These are phyloP conservation scores for Cybosia mesomella DNA, from an alignment of 2,888 invertebrate species.

Conservation along the genomic window DNA sequence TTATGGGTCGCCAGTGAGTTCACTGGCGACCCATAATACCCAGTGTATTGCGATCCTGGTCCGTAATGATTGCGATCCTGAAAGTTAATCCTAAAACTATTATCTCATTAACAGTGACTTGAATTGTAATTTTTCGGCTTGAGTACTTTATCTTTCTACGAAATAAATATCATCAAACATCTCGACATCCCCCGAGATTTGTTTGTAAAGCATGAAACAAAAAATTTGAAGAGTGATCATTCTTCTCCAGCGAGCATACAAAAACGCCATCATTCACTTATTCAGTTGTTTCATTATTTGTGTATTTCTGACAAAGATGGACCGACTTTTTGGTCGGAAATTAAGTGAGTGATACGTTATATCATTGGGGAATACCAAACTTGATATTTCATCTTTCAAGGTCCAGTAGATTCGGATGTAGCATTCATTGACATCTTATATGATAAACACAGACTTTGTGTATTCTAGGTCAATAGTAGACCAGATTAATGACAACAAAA, in stretches of 20 bases:
- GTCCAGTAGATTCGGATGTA: background rate
- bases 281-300: conserved; percentile 29
- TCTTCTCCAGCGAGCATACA: conserved; percentile 16
- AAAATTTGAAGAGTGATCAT: conserved; percentile 22
- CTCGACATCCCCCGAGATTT: background rate
- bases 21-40: too few species aligned
- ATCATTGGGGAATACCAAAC: background rate
- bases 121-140: background rate
- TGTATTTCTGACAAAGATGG: conserved; percentile 35
- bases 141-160: background rate
- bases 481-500: too few species aligned
- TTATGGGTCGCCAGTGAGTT: too few species aligned
- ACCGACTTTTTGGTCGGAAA: conserved; percentile 21
- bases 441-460: background rate
- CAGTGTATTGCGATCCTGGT: too few species aligned
- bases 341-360: conserved; percentile 30
- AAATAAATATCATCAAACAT: background rate
- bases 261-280: conserved; percentile 37
- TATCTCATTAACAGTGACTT: background rate
- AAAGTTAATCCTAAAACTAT: too few species aligned
- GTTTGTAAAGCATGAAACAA: conserved; percentile 21
- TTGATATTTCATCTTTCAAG: conserved; percentile 3
- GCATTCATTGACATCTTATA: background rate
- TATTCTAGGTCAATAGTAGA: background rate
- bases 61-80: background rate